Conservation (phyloP, 2,797 vertebrate species). For the Poeciliopsis presidionis region DNA sequence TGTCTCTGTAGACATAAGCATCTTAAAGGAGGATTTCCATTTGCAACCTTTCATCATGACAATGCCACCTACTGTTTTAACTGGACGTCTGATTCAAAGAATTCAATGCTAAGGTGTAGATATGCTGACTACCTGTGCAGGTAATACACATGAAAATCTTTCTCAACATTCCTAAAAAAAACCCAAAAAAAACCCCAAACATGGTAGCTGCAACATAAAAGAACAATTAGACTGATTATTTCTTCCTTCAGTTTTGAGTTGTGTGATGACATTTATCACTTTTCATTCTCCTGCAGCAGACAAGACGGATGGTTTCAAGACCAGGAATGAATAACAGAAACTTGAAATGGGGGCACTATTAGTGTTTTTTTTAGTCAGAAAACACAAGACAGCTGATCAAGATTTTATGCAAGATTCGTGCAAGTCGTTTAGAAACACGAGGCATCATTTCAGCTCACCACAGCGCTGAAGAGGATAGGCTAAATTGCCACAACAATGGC, state of each 20-base stretch:
- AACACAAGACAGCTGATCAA: neutral
- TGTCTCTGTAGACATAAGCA: neutral
- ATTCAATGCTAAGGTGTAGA: neutral
- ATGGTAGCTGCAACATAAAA: neutral
- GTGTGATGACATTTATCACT: neutral
- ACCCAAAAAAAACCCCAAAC: rapidly evolving
- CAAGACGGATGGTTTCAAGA: neutral
- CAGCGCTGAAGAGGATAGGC: neutral
- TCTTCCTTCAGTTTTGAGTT: neutral
- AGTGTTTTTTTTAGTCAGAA: neutral
- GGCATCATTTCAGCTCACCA: neutral
- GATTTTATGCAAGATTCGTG: neutral
- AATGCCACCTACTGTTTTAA: neutral
- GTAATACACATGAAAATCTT: neutral
- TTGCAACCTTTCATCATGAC: neutral
- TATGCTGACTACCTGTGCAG: neutral
- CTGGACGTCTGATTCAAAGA: neutral
- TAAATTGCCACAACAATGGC: neutral
- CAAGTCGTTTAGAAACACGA: neutral
- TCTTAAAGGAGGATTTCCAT: neutral
- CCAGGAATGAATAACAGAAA: neutral
- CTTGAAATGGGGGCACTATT: neutral
- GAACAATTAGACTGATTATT: neutral
- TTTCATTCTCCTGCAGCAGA: neutral
- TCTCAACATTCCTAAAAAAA: neutral